Evolutionary conservation across 2,113 vertebrate species (phyloP).

Genomic region (Manacus vitellinus): DNA sequence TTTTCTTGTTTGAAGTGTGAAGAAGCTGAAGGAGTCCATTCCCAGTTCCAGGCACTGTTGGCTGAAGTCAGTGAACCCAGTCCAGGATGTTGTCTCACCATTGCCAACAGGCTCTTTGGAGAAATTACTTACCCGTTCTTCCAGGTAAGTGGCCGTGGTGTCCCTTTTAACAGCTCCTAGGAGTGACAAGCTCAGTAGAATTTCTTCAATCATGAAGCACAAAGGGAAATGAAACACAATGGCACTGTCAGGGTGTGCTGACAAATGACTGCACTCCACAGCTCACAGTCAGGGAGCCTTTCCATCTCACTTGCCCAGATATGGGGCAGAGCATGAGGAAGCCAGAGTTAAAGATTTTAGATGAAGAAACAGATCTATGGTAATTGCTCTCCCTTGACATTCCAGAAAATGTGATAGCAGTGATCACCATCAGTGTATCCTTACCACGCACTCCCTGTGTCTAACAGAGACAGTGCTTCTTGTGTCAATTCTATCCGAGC

Average conservation of each 20-base stretch:
- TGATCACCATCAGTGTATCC: background rate
- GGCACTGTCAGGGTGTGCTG: background rate
- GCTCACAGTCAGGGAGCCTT: background rate
- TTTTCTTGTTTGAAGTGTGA: constrained; percentile 53
- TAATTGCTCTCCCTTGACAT: background rate
- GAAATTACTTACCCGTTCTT: constrained; percentile 20
- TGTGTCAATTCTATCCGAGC: background rate
- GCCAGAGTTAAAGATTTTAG: background rate
- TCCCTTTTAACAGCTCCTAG: background rate
- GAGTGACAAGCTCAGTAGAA: background rate
- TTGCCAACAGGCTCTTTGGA: constrained; percentile 72
- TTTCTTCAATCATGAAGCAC: background rate
- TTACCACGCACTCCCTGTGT: accelerated
- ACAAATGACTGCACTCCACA: background rate
- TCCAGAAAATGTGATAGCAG: background rate
- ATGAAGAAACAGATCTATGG: background rate
- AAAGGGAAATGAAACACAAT: background rate
- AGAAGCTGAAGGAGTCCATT: constrained; percentile 57
- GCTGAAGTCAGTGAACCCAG: constrained; percentile 42
- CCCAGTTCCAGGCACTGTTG: constrained; percentile 54
- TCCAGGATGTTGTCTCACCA: constrained; percentile 54
- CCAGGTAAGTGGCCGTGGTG: background rate
- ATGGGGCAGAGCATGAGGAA: background rate
- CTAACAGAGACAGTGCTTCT: background rate
- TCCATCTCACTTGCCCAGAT: background rate